Conservation (phyloP, 2,888 invertebrate genomes). For the Thereva nobilitata region DNA sequence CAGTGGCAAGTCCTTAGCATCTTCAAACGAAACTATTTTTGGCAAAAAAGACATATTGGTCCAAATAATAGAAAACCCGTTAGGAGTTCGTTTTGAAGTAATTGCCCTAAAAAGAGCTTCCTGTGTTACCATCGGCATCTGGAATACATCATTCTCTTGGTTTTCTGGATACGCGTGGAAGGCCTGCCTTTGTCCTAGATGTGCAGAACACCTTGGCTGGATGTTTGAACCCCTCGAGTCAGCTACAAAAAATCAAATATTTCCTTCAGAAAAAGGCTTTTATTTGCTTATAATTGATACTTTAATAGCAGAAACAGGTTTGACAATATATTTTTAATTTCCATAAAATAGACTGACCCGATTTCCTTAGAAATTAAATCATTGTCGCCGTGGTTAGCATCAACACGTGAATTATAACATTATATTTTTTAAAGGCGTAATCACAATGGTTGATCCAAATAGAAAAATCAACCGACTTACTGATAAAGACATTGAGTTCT, state of each 20-base stretch:
- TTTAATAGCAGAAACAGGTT: conserved; percentile 54
- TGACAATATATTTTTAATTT: conserved; percentile 27
- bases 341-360: neutral
- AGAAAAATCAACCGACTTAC: conserved; percentile 60
- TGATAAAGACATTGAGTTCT: conserved; percentile 64
- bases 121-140: conserved; percentile 61
- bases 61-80: conserved; percentile 63
- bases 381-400: conserved; percentile 8
- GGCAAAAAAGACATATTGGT: conserved; percentile 62
- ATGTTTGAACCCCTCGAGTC: conserved; percentile 60
- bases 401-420: conserved; percentile 15
- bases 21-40: conserved; percentile 62
- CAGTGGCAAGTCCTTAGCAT: conserved; percentile 60
- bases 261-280: conserved; percentile 52
- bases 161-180: conserved; percentile 70
- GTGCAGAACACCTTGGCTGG: conserved; percentile 65
- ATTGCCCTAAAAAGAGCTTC: conserved; percentile 62
- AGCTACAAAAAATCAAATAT: conserved; percentile 46
- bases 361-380: conserved; percentile 14
- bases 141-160: conserved; percentile 65
- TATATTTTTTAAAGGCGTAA: neutral
- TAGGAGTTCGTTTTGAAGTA: conserved; percentile 62
- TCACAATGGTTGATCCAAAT: conserved; percentile 58
- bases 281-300: conserved; percentile 52
- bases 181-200: conserved; percentile 65